Conservation (phyloP, 2,797 vertebrate genomes). For the Basileuterus tristriatus region DNA sequence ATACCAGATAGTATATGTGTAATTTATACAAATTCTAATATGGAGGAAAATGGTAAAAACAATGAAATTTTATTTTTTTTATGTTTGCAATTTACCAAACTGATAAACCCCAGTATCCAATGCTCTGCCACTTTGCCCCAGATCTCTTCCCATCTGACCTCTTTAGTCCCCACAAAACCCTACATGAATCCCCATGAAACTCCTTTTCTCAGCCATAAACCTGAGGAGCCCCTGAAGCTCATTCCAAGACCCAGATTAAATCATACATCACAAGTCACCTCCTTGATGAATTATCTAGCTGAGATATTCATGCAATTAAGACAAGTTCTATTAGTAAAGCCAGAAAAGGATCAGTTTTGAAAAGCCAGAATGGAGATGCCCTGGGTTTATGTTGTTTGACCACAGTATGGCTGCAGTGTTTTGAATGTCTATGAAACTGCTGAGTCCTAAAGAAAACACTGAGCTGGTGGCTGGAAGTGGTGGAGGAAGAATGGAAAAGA, state of each 20-base stretch:
- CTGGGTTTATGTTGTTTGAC: background rate
- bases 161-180: background rate
- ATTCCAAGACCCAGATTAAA: background rate
- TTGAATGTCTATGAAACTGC: background rate
- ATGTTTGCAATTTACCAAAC: background rate
- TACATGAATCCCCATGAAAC: background rate
- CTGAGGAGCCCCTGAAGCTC: background rate
- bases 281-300: background rate
- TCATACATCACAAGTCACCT: background rate
- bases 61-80: background rate
- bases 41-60: accelerated
- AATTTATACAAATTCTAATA: background rate
- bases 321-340: background rate
- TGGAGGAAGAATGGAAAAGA: background rate
- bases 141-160: background rate
- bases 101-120: background rate
- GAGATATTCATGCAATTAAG: background rate
- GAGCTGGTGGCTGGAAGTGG: background rate
- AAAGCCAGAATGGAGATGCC: background rate
- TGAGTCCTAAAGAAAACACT: background rate
- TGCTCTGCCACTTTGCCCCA: background rate
- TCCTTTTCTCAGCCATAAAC: background rate
- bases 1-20: too few relatives aligned
- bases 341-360: background rate
- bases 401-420: background rate